phyloP scores from a whole-genome alignment of 2,113 vertebrate species.

The Bujurquina vittata region DNA sequence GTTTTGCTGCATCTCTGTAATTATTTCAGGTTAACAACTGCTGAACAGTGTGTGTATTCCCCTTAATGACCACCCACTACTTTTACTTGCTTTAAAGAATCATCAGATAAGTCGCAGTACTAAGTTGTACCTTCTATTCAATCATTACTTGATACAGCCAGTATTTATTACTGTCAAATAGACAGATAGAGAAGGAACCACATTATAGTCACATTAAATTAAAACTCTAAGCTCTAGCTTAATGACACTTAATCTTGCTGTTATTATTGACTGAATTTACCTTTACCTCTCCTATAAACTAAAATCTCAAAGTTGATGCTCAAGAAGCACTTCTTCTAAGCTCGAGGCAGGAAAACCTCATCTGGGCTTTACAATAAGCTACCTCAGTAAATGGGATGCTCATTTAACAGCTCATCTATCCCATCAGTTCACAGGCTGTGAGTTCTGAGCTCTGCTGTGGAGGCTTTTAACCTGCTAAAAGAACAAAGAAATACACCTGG shows the following conservation, averaged over 20 bases:
- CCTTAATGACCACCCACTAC: no score
- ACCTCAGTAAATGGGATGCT: not conserved
- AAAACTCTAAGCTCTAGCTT: not conserved
- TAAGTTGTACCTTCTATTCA: not conserved
- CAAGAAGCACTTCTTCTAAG: not conserved
- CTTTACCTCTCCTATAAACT: not conserved
- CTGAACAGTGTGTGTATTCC: no score
- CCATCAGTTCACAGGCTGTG: not conserved
- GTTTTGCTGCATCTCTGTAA: no score
- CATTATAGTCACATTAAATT: conserved; percentile 10
- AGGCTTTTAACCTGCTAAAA: not conserved
- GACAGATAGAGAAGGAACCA: not conserved
- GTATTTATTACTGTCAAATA: conserved; percentile 2
- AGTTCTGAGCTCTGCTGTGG: not conserved
- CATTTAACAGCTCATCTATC: not conserved
- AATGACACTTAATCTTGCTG: not conserved
- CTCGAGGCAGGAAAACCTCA: not conserved
- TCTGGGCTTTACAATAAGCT: not conserved
- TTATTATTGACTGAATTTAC: conserved; percentile 7
- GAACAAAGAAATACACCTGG: not conserved
- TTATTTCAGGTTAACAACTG: no score
- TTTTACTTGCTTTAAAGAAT: not conserved
- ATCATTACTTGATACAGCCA: not conserved
- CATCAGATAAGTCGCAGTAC: not conserved
- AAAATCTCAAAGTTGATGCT: not conserved